Evolutionary conservation across 2,888 invertebrate species (phyloP).

Genomic region (Aradus depressus): DNA sequence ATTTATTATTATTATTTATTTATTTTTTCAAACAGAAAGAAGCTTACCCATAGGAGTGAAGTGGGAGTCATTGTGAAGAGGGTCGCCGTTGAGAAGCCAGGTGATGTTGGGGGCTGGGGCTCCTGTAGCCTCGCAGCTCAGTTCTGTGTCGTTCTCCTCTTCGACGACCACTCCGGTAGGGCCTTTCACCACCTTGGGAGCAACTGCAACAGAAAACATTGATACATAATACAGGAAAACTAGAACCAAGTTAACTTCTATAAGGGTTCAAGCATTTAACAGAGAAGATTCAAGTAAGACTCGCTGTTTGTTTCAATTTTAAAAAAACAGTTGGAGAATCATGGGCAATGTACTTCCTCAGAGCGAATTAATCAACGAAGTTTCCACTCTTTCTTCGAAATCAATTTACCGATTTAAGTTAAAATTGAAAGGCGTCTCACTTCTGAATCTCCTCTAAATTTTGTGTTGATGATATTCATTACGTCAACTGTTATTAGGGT

Average conservation of each 20-base stretch:
- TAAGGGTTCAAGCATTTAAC: too few relatives aligned
- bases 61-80: constrained; percentile 47
- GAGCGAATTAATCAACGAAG: too few relatives aligned
- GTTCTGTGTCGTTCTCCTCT: constrained; percentile 42
- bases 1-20: neutral
- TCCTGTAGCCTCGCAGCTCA: constrained; percentile 52
- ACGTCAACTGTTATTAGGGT: too few relatives aligned
- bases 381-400: too few relatives aligned
- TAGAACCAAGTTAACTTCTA: too few relatives aligned
- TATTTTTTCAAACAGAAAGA: neutral
- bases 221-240: too few relatives aligned
- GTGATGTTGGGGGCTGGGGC: constrained; percentile 62
- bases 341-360: too few relatives aligned
- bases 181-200: constrained; percentile 37
- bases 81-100: constrained; percentile 78
- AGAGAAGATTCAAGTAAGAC: neutral
- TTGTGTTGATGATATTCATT: too few relatives aligned
- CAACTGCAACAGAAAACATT: constrained; percentile 35
- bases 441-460: too few relatives aligned
- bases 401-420: too few relatives aligned
- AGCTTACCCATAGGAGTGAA: constrained; percentile 38
- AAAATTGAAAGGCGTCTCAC: too few relatives aligned
- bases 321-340: too few relatives aligned
- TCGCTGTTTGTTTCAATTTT: neutral
- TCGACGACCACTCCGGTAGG: constrained; percentile 39